A percentile compares a stretch with the other conserved stretches of the same genome.
Conservation (phyloP, 2,888 invertebrate species). For the Caprella mutica region DNA sequence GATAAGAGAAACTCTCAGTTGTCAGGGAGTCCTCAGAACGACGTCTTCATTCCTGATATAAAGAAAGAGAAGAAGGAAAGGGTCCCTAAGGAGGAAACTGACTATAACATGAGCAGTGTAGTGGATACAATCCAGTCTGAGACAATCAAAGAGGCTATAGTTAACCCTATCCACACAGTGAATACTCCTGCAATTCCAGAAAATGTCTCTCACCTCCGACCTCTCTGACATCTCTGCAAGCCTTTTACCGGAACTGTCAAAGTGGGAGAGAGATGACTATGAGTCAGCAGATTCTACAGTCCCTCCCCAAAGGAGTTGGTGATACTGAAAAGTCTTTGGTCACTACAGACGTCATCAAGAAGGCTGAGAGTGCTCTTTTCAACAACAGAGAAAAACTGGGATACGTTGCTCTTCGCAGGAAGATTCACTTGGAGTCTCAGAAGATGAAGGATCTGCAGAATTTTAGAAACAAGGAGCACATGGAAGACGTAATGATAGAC, state of each 20-base stretch:
- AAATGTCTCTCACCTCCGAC: background rate
- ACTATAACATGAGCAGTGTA: too few species aligned
- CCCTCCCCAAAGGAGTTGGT: background rate
- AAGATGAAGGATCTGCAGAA: too few species aligned
- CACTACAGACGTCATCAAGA: too few species aligned
- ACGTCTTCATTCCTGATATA: background rate
- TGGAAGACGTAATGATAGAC: constrained; percentile 22
- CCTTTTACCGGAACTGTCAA: too few species aligned
- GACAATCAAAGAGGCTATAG: too few species aligned
- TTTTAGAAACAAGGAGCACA: constrained; percentile 8
- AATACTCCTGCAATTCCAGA: too few species aligned
- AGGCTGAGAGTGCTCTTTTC: too few species aligned
- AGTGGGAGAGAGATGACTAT: too few species aligned
- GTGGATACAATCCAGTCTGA: too few species aligned
- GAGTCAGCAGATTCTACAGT: too few species aligned
- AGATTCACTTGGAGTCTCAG: constrained; percentile 27
- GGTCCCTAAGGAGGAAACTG: background rate
- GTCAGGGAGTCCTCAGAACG: background rate
- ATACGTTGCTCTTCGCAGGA: constrained; percentile 4
- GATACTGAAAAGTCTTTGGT: background rate
- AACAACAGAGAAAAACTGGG: too few species aligned
- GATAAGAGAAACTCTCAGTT: background rate
- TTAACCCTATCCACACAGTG: too few species aligned
- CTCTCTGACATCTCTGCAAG: background rate
- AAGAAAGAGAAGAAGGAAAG: background rate